Base-by-base conservation (phyloP, 1,140 invertebrate species). In the Mycetomoellerius zeteki region DNA sequence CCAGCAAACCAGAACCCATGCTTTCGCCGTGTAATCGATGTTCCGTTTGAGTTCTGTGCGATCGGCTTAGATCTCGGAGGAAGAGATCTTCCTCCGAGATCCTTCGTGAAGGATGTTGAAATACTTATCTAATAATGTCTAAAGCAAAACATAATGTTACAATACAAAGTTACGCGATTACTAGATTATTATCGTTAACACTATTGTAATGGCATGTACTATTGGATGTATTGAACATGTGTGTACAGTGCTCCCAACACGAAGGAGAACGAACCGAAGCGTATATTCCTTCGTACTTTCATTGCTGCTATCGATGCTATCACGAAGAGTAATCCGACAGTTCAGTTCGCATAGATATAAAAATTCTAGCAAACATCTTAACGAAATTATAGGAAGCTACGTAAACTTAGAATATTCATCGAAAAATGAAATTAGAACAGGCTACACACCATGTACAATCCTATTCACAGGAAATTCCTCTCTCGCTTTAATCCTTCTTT, bases 1-100 rank as follows among this genome's bases (percentile, higher is more conserved):
- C 60, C 86, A 33, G 75, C 75, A 69, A 86, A 81, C 80, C 69
- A 75, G 80, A 84, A 85, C 47, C 58, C 58, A 27, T 77, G 84
- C 84, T 64, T 21, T 54, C 84, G 73, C 50, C 73, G 47, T 78
- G 62, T 81, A 80, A 86, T 81, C 76, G 76, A 86, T 78, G 85
- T 86, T 86, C 30, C 58, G 47, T 78, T 24, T 24, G 50, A 77
- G 58, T 52, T 50, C 73, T n/a, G 30, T 30, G 47, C 33, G 52
- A 72, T n/a, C 24, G 14, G 43, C 56, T 60, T 37, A 58, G 52
- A 72, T 37, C 69, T 73, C 37, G 2, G 24, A n/a, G 21, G 14
- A 58, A 71, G 64, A 71, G 78, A 54, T n/a, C n/a, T n/a, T n/a
- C n/a, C n/a, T n/a, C n/a, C n/a, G n/a, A n/a, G n/a, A 30, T 14